Evolutionary conservation across 2,888 invertebrate genomes (phyloP), one percentile per base, ranked within the genome.

Genomic region (Pandemis heparana): DNA sequence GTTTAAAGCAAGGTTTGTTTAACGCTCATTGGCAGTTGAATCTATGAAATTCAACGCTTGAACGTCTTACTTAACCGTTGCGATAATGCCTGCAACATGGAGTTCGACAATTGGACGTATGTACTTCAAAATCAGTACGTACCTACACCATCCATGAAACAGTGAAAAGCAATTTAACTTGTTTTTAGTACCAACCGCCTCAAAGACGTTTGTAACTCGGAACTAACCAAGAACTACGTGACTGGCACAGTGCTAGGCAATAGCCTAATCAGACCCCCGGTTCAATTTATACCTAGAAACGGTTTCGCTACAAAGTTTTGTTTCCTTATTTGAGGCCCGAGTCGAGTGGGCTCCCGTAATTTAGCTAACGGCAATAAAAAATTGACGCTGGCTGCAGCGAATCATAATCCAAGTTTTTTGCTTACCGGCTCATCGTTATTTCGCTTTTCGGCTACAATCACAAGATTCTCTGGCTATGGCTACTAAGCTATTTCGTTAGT

Each of bases 391-490:
- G 14, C 48, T 41, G 7, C 16, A 48, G 51, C 48, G 51, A 65
- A 65, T 65, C 51, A 51, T 32, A 32, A 65, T 51, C 51, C n/a
- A 39, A 51, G n/a, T 65, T 51, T 64, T 32, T 7, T 9, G 65
- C 38, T n/a, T 38, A 23, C 51, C 10, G 32, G 12, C 51, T 32
- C 48, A 16, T 23, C 48, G 38, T n/a, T 41, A 60, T 3, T 18
- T 18, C 43, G 12, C 12, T 56, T 23, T 56, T 56, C 12, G 12
- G 7, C 48, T 32, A 32, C 48, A 16, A 51, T 51, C 38, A 65
- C 60, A 7, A n/a, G 39, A 46, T 14, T n/a, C 9, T 16, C 38
- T 65, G 16, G n/a, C 56, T 56, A 5, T 65, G 16, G n/a, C 56
- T 56, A 5, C 8, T 39, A 9, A 39, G 38, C 38, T 14, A 7